phyloP scores from a whole-genome alignment of 2,888 invertebrate genomes.

The Dicyrtoma fusca region DNA sequence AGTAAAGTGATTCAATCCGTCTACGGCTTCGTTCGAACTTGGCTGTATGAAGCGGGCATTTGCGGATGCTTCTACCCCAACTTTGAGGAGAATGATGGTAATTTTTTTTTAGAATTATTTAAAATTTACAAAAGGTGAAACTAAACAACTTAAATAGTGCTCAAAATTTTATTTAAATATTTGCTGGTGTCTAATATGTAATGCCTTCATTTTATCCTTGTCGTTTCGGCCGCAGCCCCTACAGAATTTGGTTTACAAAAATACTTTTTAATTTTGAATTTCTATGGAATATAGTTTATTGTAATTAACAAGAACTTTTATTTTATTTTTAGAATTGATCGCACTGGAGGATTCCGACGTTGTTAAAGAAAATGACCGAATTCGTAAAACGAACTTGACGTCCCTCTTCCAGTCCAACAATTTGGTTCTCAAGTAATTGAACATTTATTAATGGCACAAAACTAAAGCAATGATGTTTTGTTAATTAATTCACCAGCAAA shows the following conservation, averaged over 20 bases:
- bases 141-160: neutral
- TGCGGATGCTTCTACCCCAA: neutral
- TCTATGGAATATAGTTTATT: neutral
- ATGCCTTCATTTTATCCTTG: no score
- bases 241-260: neutral
- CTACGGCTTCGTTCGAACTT: conserved; percentile 23
- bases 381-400: conserved; percentile 40
- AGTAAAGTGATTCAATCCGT: conserved; percentile 40
- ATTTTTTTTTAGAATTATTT: no score
- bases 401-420: conserved; percentile 38
- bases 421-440: conserved; percentile 35
- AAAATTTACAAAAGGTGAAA: no score
- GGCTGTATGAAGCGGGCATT: conserved; percentile 20
- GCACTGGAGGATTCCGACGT: conserved; percentile 51
- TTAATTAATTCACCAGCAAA: conserved; percentile 8
- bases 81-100: conserved; percentile 40
- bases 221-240: no score
- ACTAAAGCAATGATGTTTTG: no score
- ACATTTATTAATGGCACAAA: no score
- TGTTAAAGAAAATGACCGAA: conserved; percentile 47
- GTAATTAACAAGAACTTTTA: neutral
- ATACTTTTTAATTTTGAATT: neutral
- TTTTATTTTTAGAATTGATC: conserved; percentile 27
- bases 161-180: conserved; percentile 2
- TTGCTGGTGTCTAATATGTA: no score